Conservation (phyloP, 2,113 vertebrate species). For the Arvicanthis niloticus region DNA sequence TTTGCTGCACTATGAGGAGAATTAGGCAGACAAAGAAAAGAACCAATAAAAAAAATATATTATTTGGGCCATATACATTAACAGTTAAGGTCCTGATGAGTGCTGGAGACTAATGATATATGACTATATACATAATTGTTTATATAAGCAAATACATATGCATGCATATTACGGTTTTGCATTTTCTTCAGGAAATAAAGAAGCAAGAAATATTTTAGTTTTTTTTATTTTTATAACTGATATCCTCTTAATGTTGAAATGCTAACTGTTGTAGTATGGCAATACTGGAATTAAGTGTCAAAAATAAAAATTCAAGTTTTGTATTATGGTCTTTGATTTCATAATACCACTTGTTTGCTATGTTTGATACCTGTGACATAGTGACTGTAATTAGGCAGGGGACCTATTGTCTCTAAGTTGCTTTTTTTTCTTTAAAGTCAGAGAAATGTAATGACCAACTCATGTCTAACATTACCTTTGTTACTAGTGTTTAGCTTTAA, state of each 20-base stretch:
- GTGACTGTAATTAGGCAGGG: neutral
- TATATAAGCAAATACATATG: neutral
- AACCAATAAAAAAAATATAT: neutral
- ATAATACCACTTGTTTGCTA: neutral
- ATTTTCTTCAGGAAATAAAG: conserved; percentile 20
- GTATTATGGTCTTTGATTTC: neutral
- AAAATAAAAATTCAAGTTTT: neutral
- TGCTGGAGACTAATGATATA: neutral
- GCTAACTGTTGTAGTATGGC: neutral
- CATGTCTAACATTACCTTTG: neutral
- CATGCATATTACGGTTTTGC: neutral
- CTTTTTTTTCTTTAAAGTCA: conserved; percentile 13
- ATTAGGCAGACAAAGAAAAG: conserved; percentile 13
- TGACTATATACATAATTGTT: neutral
- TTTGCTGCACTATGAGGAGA: neutral
- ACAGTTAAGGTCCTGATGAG: neutral
- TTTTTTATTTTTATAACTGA: neutral
- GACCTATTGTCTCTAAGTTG: neutral
- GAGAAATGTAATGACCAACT: neutral
- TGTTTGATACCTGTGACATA: neutral
- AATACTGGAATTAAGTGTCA: neutral
- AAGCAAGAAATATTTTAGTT: conserved; percentile 21
- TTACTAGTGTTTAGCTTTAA: neutral
- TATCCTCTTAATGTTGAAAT: conserved; percentile 35
- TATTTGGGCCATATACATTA: neutral